These are phyloP conservation scores for Echiichthys vipera DNA, from an alignment of 2,797 vertebrate genomes.

Conservation along the genomic window DNA sequence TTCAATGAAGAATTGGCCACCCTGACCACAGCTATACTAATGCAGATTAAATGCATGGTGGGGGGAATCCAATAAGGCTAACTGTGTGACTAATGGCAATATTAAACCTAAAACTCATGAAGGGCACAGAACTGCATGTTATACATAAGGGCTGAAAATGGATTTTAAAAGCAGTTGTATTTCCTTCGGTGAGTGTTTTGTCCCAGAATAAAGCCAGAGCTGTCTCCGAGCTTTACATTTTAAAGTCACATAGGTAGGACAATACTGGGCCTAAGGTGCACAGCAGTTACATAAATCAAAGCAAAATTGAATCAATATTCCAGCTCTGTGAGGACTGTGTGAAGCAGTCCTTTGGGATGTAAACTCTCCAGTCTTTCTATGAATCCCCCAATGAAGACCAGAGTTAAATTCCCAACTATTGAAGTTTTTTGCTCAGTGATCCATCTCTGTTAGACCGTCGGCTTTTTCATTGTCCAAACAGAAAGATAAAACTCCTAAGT, in stretches of 20 bases:
- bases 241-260: slow-evolving; percentile 16
- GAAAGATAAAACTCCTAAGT: slow-evolving; percentile 40
- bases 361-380: slow-evolving; percentile 24
- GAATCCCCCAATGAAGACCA: slow-evolving; percentile 40
- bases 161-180: slow-evolving; percentile 7
- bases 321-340: slow-evolving; percentile 28
- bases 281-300: slow-evolving; percentile 68
- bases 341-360: slow-evolving; percentile 40
- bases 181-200: neutral
- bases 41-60: slow-evolving; percentile 11
- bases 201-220: slow-evolving; percentile 11
- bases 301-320: slow-evolving; percentile 66
- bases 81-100: slow-evolving; percentile 20
- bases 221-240: neutral
- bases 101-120: slow-evolving; percentile 10
- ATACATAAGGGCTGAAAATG: neutral
- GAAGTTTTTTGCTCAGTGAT: slow-evolving; percentile 39
- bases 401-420: slow-evolving; percentile 41
- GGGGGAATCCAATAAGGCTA: neutral
- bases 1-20: neutral
- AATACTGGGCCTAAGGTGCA: slow-evolving; percentile 3
- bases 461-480: slow-evolving; percentile 36
- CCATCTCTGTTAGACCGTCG: slow-evolving; percentile 49
- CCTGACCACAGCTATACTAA: neutral
- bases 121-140: neutral